These are phyloP conservation scores for Pempheris klunzingeri DNA, from an alignment of 2,797 vertebrate genomes.

Conservation along the genomic window DNA sequence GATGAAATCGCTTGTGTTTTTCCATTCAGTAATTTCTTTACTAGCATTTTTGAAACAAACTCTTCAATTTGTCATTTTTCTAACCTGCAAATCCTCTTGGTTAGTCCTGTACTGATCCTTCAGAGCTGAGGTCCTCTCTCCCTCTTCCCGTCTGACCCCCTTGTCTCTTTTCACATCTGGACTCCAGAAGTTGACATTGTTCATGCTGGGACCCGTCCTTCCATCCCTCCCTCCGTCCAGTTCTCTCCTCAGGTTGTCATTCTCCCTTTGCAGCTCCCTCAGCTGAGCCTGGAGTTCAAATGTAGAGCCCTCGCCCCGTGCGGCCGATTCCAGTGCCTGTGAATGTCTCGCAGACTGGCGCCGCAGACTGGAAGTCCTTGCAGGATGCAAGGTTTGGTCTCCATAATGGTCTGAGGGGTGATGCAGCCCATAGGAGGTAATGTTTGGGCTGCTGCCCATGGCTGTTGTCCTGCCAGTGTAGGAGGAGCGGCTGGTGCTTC, in stretches of 20 bases:
- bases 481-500: conserved; percentile 90
- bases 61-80: conserved; percentile 24
- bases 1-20: conserved; percentile 7
- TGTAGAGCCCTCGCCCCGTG: conserved; percentile 73
- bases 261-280: conserved; percentile 94
- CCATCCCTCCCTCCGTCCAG: conserved; percentile 91
- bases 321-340: conserved; percentile 44
- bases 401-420: conserved; percentile 88
- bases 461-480: conserved; percentile 89
- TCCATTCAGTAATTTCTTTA: no score
- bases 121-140: conserved; percentile 88
- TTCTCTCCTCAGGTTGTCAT: conserved; percentile 92
- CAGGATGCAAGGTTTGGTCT: conserved; percentile 82
- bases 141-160: conserved; percentile 91
- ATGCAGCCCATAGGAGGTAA: conserved; percentile 90
- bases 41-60: conserved; percentile 17
- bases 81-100: conserved; percentile 94
- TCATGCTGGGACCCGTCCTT: conserved; percentile 89
- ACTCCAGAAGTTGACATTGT: conserved; percentile 96
- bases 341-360: conserved; percentile 86
- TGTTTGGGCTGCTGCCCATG: conserved; percentile 95
- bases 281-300: conserved; percentile 93
- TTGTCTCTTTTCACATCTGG: conserved; percentile 93
- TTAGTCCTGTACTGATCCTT: conserved; percentile 93
- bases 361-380: conserved; percentile 87